Base-by-base conservation (phyloP, 2,888 invertebrate species). In the Lasioglossum oenotherae region DNA sequence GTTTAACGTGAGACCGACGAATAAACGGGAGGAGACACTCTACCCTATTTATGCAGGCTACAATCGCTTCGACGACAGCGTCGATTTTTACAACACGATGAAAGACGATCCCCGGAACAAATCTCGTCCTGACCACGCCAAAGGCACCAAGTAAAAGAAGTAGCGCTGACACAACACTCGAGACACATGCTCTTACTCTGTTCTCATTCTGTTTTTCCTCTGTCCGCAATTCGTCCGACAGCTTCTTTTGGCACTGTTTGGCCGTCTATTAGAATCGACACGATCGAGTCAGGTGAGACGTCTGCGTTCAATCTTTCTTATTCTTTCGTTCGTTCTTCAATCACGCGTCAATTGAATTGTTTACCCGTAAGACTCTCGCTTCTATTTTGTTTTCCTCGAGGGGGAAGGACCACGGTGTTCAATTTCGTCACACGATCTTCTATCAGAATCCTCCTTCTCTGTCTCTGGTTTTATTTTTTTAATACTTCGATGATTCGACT, bases 131-230 rank as follows among this genome's bases (percentile, higher is more conserved):
- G 85, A 89, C 89, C 87, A 88, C 90, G 84, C 88, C 88, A 80
- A 90, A 90, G 90, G 90, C 90, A 90, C 90, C 90, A 81, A 83
- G 89, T 90, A 90, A 88, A 90, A 85, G 87, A 88, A 90, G 88
- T 76, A 82, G 72, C 71, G 74, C 72, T 38, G 81, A 81, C 81
- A 73, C 57, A 82, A 71, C 64, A 60, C 67, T 77, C 72, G 71
- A 57, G 74, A 71, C 72, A 74, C 87, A 83, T 82, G 67, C 77
- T 67, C 67, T 53, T n/a, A 14, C 38, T 64, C 31, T 64, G 64
- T 64, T 64, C 41, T 41, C n/a, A 23, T 14, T 14, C 41, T 35
- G 3, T 41, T 72, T 27, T 53, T n/a, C 16, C 49, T 38, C 23
- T 57, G 46, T 69, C 57, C 53, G 35, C 44, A 35, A 75, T 53